These are phyloP conservation scores for Cerastis rubricosa DNA, from an alignment of 2,888 invertebrate genomes.

Conservation along the genomic window DNA sequence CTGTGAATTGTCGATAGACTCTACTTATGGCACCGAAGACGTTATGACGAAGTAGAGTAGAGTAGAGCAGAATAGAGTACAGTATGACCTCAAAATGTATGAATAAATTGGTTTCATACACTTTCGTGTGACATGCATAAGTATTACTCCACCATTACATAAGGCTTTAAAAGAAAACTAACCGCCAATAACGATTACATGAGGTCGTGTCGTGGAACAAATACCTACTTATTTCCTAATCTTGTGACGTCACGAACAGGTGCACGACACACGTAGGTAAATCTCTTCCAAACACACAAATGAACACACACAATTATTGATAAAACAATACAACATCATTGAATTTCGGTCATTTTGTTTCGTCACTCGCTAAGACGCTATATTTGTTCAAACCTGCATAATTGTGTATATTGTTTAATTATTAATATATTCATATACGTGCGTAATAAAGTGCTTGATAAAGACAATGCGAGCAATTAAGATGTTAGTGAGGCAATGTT, in stretches of 20 bases:
- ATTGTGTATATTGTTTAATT: conserved; percentile 59
- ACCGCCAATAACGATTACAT: background rate
- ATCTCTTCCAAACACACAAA: conserved; percentile 51
- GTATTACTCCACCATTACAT: background rate
- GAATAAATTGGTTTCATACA: background rate
- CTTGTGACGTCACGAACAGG: conserved; percentile 37
- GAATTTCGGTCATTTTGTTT: conserved; percentile 44
- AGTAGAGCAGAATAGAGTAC: too few species aligned
- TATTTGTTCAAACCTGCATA: conserved; percentile 38
- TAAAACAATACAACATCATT: conserved; percentile 55
- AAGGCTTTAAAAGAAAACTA: background rate
- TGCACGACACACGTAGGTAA: conserved; percentile 22
- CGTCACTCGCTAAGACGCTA: conserved; percentile 35
- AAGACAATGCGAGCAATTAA: conserved; percentile 57
- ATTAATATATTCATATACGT: conserved; percentile 49
- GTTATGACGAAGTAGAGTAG: too few species aligned
- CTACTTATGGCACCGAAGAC: background rate
- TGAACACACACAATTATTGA: conserved; percentile 46
- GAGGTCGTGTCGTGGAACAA: background rate
- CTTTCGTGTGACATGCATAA: background rate
- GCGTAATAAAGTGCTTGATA: conserved; percentile 31
- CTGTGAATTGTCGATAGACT: background rate
- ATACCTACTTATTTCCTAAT: background rate
- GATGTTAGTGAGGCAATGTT: conserved; percentile 42
- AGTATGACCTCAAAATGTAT: background rate